These are phyloP conservation scores for Pelobates fuscus DNA, from an alignment of 2,113 vertebrate species.

Conservation along the genomic window DNA sequence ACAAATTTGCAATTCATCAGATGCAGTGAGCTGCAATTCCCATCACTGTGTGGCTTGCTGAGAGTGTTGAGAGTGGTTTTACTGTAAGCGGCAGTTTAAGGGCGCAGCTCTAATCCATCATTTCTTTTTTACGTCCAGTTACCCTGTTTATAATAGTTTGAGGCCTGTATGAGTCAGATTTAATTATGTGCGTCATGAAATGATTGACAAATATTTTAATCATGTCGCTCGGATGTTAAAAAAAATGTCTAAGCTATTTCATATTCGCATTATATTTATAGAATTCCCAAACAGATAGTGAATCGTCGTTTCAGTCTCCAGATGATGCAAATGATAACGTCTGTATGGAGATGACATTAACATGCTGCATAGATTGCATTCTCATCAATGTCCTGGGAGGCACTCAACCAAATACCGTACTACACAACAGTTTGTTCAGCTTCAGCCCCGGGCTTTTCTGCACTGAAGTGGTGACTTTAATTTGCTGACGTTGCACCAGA, in stretches of 20 bases:
- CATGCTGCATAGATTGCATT: slow-evolving; percentile 6
- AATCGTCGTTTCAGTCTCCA: slow-evolving; percentile 4
- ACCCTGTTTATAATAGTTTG: neutral
- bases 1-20: too few species aligned
- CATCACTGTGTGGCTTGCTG: too few species aligned
- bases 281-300: neutral
- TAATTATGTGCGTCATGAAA: neutral
- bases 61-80: too few species aligned
- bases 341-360: slow-evolving; percentile 17
- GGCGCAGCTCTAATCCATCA: too few species aligned
- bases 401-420: slow-evolving; percentile 6
- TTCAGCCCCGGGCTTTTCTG: neutral
- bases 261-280: neutral
- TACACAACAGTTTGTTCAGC: neutral
- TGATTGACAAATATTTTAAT: neutral
- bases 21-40: too few species aligned
- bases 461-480: slow-evolving; percentile 8
- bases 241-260: neutral
- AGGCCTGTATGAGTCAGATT: neutral
- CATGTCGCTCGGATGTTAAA: neutral
- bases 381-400: slow-evolving; percentile 24
- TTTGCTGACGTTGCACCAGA: neutral
- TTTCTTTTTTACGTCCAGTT: too few species aligned
- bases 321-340: slow-evolving; percentile 19
- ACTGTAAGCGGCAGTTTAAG: too few species aligned